Evolutionary conservation across 1,140 invertebrate species (phyloP).

Genomic region (Pemphigus obesinymphae): DNA sequence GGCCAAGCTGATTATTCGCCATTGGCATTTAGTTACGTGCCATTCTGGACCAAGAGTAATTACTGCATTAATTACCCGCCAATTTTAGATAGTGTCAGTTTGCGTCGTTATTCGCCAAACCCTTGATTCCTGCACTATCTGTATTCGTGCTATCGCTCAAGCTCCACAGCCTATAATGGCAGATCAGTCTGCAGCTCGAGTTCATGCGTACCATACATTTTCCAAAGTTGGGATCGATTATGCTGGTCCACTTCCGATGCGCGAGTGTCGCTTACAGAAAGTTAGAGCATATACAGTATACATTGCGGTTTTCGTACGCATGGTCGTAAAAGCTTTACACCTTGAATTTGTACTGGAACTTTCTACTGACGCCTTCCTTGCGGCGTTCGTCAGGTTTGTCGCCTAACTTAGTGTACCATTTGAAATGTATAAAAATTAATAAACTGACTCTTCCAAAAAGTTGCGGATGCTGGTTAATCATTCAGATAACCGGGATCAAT

Average conservation of each 20-base stretch:
- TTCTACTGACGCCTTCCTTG: slow-evolving; percentile 50
- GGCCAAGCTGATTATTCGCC: too few relatives aligned
- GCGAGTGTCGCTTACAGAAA: not conserved
- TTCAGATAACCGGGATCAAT: not conserved
- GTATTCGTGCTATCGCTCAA: too few relatives aligned
- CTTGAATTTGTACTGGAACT: slow-evolving; percentile 51
- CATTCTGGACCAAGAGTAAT: too few relatives aligned
- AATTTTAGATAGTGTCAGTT: too few relatives aligned
- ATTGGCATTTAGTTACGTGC: too few relatives aligned
- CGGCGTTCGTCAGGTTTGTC: slow-evolving; percentile 51
- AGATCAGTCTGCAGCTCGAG: slow-evolving; percentile 42
- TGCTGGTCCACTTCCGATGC: not conserved
- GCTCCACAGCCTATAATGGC: not conserved
- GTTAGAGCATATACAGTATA: slow-evolving; percentile 45
- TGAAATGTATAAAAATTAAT: slow-evolving; percentile 47
- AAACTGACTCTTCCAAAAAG: slow-evolving; percentile 47
- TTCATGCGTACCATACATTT: slow-evolving; percentile 44
- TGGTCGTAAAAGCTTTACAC: slow-evolving; percentile 51
- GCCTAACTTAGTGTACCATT: slow-evolving; percentile 49
- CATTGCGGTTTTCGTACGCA: slow-evolving; percentile 52
- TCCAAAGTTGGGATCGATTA: slow-evolving; percentile 8
- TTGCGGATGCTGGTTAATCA: not conserved
- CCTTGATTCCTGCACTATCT: too few relatives aligned
- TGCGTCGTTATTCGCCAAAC: too few relatives aligned
- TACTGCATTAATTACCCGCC: too few relatives aligned